Conservation (phyloP, 2,113 vertebrate species). For the Platysteira castanea region DNA sequence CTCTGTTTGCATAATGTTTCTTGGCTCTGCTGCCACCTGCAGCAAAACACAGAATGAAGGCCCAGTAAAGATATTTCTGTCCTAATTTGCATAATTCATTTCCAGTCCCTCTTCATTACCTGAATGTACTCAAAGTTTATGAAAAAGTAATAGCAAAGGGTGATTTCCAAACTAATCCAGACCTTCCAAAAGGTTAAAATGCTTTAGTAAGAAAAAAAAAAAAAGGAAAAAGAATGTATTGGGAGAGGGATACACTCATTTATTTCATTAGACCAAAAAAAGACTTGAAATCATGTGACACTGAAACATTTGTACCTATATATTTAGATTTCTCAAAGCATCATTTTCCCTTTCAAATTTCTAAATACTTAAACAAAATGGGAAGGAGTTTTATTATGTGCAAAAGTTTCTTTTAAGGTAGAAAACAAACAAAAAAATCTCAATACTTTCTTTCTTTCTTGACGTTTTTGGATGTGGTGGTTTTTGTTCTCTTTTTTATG, state of each 20-base stretch:
- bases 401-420: background rate
- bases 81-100: background rate
- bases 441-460: background rate
- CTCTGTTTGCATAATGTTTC: background rate
- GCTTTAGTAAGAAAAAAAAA: background rate
- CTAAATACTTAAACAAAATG: background rate
- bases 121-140: background rate
- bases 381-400: accelerated
- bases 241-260: background rate
- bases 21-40: conserved; percentile 57
- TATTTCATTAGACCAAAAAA: background rate
- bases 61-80: background rate
- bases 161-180: background rate
- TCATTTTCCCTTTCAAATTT: background rate
- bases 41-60: background rate
- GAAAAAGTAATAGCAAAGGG: background rate
- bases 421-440: background rate
- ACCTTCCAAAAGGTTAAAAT: background rate
- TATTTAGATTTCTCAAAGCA: background rate
- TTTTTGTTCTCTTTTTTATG: background rate
- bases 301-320: background rate
- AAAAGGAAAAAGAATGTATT: background rate
- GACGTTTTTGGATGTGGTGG: accelerated
- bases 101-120: background rate
- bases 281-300: background rate